phyloP scores from a whole-genome alignment of 2,797 vertebrate species.

The Halcyon smyrnensis region DNA sequence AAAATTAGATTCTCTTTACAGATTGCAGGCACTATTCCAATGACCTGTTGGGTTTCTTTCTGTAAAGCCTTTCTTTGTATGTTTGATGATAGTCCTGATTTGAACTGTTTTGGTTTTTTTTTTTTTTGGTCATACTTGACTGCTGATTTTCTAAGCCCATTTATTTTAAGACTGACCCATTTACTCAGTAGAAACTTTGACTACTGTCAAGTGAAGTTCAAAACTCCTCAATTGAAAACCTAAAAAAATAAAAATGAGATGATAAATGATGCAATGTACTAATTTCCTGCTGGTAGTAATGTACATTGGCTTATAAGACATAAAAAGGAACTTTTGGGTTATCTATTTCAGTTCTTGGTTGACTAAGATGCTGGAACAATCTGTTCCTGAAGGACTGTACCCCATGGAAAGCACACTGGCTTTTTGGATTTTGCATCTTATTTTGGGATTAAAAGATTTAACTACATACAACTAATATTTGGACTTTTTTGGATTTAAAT shows the following conservation, averaged over 20 bases:
- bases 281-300: neutral
- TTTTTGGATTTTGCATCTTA: neutral
- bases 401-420: neutral
- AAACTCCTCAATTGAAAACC: neutral
- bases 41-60: neutral
- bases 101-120: neutral
- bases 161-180: neutral
- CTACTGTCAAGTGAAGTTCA: neutral
- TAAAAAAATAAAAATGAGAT: neutral
- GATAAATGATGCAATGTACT: neutral
- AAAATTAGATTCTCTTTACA: constrained; percentile 8
- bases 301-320: neutral
- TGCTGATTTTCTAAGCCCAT: neutral
- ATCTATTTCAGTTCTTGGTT: neutral
- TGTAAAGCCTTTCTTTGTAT: neutral
- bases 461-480: neutral
- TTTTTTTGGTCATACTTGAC: neutral
- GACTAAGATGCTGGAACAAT: neutral
- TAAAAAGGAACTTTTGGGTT: neutral
- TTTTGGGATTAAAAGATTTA: constrained; percentile 14
- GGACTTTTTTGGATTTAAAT: neutral
- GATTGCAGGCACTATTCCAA: neutral
- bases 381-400: neutral
- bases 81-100: neutral
- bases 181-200: neutral